Percentiles rank a stretch among this genome's conserved stretches.
Evolutionary conservation across 2,113 vertebrate species (phyloP).

Genomic region (Haemorhous mexicanus): DNA sequence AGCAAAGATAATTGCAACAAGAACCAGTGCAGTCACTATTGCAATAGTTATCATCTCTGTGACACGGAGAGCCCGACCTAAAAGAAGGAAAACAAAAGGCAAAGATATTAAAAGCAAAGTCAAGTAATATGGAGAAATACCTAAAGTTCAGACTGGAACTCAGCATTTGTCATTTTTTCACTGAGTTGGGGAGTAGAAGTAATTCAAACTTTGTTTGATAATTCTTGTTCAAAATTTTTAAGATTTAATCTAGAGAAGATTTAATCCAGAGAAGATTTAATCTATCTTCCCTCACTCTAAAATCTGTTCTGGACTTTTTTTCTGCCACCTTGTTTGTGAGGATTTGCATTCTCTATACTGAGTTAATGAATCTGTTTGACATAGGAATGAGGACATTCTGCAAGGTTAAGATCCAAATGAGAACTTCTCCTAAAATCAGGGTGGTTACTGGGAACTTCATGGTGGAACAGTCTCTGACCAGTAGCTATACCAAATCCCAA

Average conservation of each 20-base stretch:
- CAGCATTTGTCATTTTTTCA: neutral
- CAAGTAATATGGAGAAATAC: neutral
- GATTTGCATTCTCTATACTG: neutral
- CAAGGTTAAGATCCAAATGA: neutral
- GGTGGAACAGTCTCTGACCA: neutral
- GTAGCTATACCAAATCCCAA: neutral
- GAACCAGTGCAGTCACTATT: slow-evolving; percentile 81
- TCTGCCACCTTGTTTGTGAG: neutral
- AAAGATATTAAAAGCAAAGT: neutral
- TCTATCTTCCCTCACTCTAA: neutral
- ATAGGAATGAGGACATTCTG: neutral
- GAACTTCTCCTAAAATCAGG: neutral
- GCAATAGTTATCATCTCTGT: slow-evolving; percentile 89
- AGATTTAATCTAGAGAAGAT: neutral
- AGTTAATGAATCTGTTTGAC: neutral
- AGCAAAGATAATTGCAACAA: slow-evolving; percentile 84
- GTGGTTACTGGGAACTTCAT: neutral
- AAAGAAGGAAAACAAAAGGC: neutral
- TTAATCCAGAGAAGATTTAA: neutral
- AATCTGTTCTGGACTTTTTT: neutral
- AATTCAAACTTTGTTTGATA: neutral
- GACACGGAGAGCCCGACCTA: slow-evolving; percentile 79
- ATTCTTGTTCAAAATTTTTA: neutral
- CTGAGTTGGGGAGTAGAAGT: neutral
- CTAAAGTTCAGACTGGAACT: neutral